These are phyloP conservation scores for Rhinophrynus dorsalis DNA, from an alignment of 2,797 vertebrate genomes.

Conservation along the genomic window DNA sequence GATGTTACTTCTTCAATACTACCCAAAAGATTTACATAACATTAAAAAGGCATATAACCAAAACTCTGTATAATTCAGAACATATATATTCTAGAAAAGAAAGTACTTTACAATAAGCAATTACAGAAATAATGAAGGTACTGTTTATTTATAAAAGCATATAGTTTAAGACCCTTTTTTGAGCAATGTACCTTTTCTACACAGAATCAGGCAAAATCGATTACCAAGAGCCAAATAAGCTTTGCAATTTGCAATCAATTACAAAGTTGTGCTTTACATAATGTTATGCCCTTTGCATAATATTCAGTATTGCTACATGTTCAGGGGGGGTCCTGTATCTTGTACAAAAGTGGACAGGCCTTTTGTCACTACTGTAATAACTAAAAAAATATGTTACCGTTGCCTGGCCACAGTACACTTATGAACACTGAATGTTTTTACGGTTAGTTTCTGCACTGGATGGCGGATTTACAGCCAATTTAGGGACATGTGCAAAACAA, in stretches of 20 bases:
- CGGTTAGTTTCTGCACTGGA: too few relatives aligned
- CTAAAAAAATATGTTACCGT: too few relatives aligned
- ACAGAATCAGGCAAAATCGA: constrained; percentile 32
- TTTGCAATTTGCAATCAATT: constrained; percentile 29
- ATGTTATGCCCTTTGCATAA: constrained; percentile 31
- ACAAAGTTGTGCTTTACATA: constrained; percentile 46
- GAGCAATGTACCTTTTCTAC: constrained; percentile 39
- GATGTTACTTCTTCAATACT: too few relatives aligned
- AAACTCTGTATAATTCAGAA: neutral
- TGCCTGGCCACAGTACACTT: neutral
- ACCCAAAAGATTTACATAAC: too few relatives aligned
- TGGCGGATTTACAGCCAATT: too few relatives aligned
- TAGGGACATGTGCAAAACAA: too few relatives aligned
- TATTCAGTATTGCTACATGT: constrained; percentile 42
- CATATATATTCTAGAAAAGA: constrained; percentile 8
- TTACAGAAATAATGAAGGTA: constrained; percentile 44
- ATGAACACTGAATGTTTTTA: too few relatives aligned
- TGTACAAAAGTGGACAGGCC: constrained; percentile 12
- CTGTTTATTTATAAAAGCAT: constrained; percentile 49
- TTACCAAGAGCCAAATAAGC: constrained; percentile 14
- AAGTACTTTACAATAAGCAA: constrained; percentile 18
- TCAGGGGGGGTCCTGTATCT: constrained; percentile 10
- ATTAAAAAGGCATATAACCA: too few relatives aligned
- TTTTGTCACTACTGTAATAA: too few relatives aligned
- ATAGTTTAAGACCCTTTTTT: constrained; percentile 38